Percentiles rank a stretch among this genome's conserved stretches.
phyloP scores from a whole-genome alignment of 2,113 vertebrate species.

The Sylvilagus bachmani region DNA sequence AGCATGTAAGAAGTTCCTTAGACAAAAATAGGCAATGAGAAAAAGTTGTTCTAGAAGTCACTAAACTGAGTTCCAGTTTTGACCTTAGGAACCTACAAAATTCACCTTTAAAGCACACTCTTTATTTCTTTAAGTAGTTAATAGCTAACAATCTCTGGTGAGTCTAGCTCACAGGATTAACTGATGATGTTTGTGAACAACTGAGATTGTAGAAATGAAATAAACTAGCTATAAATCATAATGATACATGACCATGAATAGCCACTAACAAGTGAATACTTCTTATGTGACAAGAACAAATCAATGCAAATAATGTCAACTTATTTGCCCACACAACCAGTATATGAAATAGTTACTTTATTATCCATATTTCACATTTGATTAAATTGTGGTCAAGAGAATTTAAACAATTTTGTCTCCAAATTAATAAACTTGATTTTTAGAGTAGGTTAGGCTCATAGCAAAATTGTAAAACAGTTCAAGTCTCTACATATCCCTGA shows the following conservation, averaged over 20 bases:
- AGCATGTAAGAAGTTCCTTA: background rate
- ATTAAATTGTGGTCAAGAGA: background rate
- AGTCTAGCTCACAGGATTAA: background rate
- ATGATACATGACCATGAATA: background rate
- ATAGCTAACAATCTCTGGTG: background rate
- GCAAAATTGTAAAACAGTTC: background rate
- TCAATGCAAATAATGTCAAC: background rate
- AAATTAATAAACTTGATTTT: background rate
- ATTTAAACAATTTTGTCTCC: background rate
- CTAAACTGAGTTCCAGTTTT: background rate
- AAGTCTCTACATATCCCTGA: background rate
- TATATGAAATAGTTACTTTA: background rate
- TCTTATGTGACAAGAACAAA: background rate
- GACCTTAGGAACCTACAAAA: accelerated
- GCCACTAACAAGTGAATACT: background rate
- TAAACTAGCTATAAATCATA: background rate
- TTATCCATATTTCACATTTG: background rate
- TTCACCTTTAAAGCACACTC: background rate
- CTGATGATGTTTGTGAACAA: background rate
- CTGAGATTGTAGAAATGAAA: background rate
- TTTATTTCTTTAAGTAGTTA: background rate
- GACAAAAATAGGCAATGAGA: background rate
- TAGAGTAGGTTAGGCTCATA: background rate
- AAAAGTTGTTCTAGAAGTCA: background rate
- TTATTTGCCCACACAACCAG: background rate